Conservation (phyloP, 2,888 invertebrate genomes). For the Leptinotarsa peninsularis region DNA sequence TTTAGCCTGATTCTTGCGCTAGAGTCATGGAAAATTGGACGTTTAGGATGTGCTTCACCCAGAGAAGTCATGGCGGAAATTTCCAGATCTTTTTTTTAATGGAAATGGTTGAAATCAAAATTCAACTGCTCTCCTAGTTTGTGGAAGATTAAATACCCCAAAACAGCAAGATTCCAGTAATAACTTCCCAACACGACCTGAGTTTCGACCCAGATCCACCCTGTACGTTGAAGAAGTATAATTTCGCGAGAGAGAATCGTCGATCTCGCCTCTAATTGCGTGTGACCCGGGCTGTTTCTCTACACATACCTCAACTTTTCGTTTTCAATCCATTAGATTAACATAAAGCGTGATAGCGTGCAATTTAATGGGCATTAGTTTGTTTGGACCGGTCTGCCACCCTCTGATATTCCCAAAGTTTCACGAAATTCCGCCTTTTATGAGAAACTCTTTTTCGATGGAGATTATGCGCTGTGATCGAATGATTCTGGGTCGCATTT, state of each 20-base stretch:
- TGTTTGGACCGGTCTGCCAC: conserved; percentile 34
- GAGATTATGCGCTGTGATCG: not conserved
- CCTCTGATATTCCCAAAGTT: conserved; percentile 34
- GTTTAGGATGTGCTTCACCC: too few species aligned
- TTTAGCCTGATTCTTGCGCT: too few species aligned
- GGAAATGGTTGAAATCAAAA: too few species aligned
- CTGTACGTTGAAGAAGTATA: not conserved
- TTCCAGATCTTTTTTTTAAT: too few species aligned
- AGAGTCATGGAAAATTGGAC: too few species aligned
- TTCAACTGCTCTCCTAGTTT: too few species aligned
- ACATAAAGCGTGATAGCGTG: conserved; percentile 45
- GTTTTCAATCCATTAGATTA: conserved; percentile 40
- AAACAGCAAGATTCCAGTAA: too few species aligned
- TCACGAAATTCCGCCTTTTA: conserved; percentile 34
- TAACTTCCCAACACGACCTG: too few species aligned
- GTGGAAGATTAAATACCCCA: too few species aligned
- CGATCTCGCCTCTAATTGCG: conserved; percentile 31
- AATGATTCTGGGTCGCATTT: not conserved
- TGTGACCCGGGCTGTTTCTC: conserved; percentile 31
- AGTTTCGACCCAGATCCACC: not conserved
- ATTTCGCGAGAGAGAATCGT: conserved; percentile 14
- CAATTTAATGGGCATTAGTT: conserved; percentile 44
- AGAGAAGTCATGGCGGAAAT: too few species aligned
- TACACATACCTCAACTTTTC: conserved; percentile 23
- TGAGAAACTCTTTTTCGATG: conserved; percentile 31